Base-by-base conservation (phyloP, 2,797 vertebrate genomes). In the Myotis vivesi region DNA sequence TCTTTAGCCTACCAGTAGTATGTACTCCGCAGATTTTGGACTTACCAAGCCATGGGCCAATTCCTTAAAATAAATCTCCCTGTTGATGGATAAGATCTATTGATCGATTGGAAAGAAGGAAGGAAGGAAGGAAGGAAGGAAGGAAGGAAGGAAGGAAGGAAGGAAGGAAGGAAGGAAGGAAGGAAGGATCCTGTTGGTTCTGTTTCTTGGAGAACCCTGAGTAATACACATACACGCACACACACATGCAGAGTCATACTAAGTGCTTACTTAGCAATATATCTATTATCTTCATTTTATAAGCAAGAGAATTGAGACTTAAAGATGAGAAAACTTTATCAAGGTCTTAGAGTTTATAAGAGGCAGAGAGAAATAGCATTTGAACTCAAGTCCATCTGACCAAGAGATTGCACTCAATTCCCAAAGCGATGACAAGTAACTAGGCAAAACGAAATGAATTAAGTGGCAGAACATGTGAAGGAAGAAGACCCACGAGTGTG, bases 361-460 rank as follows among this genome's bases (percentile, higher is more conserved):
- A 77, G 30, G 38, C 68, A 59, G 20, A 76, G 17, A 71, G 36
- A 72, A 8, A 36, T 25, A 79, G 28, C 57, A 83, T 75, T 82
- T 59, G 82, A 95, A 72, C 87, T 91, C 64, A n/a, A 22, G 30
- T 87, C 91, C 66, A n/a, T 64, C 44, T 91, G 57, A 62, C 53
- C 59, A 17, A 77, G 68, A 80, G 30, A 62, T 2, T 73, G n/a
- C 71, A 28, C 87, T 77, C 33, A 12, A 11, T 51, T 79, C 72
- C 79, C 55, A 38, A 90, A 75, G 90, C n/a, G 85, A 95, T 86
- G 92, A 96, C 95, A 97, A 94, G 69, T 46, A 87, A 93, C 53
- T 1, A 88, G 46, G 71, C 51, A 90, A 80, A 91, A 87, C 28
- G 53, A 79, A 86, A 90, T 55, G 77, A 83, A 91, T 85, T 92